Percentiles rank a stretch among this genome's conserved stretches.
These are phyloP conservation scores for Microcebus tavaratra DNA, from an alignment of 2,113 vertebrate species.

Conservation along the genomic window DNA sequence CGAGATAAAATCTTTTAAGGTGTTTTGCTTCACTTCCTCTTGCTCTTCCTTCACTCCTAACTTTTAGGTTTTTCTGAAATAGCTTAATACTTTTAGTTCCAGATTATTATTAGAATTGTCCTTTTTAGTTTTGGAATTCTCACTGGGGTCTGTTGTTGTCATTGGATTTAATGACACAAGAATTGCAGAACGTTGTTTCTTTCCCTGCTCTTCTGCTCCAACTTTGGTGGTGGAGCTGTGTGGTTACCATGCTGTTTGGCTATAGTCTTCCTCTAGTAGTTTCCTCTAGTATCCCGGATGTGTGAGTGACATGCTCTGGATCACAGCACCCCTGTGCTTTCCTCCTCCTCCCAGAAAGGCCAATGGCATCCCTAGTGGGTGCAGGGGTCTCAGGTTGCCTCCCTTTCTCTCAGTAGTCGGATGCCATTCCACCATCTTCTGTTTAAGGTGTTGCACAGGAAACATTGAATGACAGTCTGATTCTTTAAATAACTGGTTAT, in stretches of 20 bases:
- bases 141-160: not conserved
- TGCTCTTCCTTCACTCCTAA: not conserved
- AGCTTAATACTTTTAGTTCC: not conserved
- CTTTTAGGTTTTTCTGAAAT: not conserved
- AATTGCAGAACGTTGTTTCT: rapidly evolving
- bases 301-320: too few relatives aligned
- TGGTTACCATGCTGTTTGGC: not conserved
- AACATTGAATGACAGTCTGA: not conserved
- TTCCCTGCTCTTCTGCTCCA: too few relatives aligned
- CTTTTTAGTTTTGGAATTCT: not conserved
- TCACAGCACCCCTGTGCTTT: too few relatives aligned
- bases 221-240: too few relatives aligned
- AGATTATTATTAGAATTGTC: not conserved
- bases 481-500: not conserved
- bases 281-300: not conserved
- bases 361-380: not conserved
- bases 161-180: not conserved
- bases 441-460: not conserved
- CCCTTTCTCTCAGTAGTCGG: not conserved
- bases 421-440: not conserved
- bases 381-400: rapidly evolving
- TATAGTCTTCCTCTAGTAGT: not conserved
- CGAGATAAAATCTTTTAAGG: not conserved
- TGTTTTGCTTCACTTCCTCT: not conserved
- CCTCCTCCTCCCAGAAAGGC: not conserved